Evolutionary conservation across 2,113 vertebrate genomes (phyloP).

Genomic region (Gymnarchus niloticus): DNA sequence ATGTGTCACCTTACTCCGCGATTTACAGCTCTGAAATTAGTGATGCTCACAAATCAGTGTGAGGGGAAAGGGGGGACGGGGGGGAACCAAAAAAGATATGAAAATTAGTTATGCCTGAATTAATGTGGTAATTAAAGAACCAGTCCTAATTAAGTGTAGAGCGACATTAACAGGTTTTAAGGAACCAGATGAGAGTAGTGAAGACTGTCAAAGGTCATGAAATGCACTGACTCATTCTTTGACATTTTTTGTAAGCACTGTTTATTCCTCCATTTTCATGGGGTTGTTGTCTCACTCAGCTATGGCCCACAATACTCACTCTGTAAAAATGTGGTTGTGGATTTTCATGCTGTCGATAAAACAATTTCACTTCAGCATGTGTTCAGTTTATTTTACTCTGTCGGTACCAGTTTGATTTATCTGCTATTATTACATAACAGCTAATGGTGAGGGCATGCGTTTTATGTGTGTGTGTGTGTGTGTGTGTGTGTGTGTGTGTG

Average conservation of each 20-base stretch:
- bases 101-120: conserved; percentile 61
- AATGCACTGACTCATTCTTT: background rate
- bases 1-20: background rate
- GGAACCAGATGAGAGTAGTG: background rate
- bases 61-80: background rate
- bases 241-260: background rate
- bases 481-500: background rate
- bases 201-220: background rate
- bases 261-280: background rate
- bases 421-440: background rate
- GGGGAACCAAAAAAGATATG: conserved; percentile 37
- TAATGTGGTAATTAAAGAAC: conserved; percentile 68
- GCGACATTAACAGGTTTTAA: conserved; percentile 35
- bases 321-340: background rate
- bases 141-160: conserved; percentile 64
- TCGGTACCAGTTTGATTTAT: background rate
- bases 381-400: background rate
- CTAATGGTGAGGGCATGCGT: background rate
- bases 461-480: too few relatives aligned
- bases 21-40: background rate
- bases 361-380: background rate
- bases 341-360: background rate
- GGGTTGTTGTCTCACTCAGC: background rate
- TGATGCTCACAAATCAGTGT: background rate
- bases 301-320: background rate